Evolutionary conservation across 1,140 invertebrate genomes (phyloP).

Genomic region (Drosophila paulistorum): DNA sequence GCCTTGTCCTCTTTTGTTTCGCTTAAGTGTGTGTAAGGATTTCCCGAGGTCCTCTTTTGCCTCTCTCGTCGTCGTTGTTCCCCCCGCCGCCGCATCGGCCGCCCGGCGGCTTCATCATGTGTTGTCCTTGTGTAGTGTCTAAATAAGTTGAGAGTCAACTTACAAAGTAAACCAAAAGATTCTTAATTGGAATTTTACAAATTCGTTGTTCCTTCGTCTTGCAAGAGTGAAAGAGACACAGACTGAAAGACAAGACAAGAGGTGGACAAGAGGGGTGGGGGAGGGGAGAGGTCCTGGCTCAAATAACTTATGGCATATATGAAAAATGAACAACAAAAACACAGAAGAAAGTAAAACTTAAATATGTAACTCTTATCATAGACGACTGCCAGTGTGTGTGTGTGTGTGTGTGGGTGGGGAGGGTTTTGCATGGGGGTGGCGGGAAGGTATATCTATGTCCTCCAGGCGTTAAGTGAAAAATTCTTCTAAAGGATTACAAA

Average conservation of each 20-base stretch:
- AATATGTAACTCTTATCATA: slow-evolving; percentile 65
- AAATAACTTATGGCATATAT: slow-evolving; percentile 79
- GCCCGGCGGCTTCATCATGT: slow-evolving; percentile 44
- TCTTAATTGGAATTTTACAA: slow-evolving; percentile 82
- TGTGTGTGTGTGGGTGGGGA: neutral
- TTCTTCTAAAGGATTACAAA: slow-evolving; percentile 71
- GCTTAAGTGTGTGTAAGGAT: slow-evolving; percentile 70
- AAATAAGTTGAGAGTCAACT: slow-evolving; percentile 81
- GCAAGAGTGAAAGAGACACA: slow-evolving; percentile 14
- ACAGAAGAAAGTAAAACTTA: slow-evolving; percentile 73
- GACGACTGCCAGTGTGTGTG: slow-evolving; percentile 4
- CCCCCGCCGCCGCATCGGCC: neutral
- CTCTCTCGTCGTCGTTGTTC: neutral
- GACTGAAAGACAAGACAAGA: neutral
- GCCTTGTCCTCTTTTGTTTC: slow-evolving; percentile 75
- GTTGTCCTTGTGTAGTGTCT: slow-evolving; percentile 79
- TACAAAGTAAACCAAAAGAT: slow-evolving; percentile 80
- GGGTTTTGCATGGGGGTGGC: neutral
- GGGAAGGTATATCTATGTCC: slow-evolving; percentile 28
- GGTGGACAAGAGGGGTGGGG: too few relatives aligned
- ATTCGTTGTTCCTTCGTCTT: slow-evolving; percentile 59
- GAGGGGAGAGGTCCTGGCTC: slow-evolving; percentile 36
- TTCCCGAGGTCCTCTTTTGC: slow-evolving; percentile 60
- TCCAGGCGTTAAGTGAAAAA: slow-evolving; percentile 74
- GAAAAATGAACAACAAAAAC: slow-evolving; percentile 61